Base-by-base conservation (phyloP, 2,113 vertebrate genomes). In the Diadophis punctatus region DNA sequence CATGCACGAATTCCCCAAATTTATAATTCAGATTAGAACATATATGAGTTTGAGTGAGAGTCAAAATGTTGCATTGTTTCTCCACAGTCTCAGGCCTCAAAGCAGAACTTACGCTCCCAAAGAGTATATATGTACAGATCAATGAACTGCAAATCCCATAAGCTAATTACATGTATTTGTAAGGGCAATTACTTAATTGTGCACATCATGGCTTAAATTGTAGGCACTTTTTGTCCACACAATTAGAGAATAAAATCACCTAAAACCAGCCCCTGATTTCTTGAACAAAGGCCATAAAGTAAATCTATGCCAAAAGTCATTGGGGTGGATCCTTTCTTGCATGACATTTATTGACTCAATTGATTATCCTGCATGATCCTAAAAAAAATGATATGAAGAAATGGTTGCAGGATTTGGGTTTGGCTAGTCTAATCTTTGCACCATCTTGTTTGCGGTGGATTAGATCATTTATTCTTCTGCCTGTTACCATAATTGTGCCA, bases 81-180 rank as follows among this genome's bases (percentile, higher is more conserved):
- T 55, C 58, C 49, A 88, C 27, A 58, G 25, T 30, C 52, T 89
- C 53, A n/a, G 51, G 55, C 80, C 56, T 20, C 80, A 53, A 25
- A 92, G 12, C 39, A 89, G 39, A 34, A 22, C 39, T 58, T 58
- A 56, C 18, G 56, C 52, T 43, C 43, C 46, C 53, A 58, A 89
- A 85, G 63, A 27, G 34, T 89, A 92, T 23, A 30, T 30, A 34
- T 92, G 87, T 48, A 80, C 87, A 85, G 89, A 95, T 60, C 91
- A 93, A 58, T 86, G 93, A 85, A 90, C 93, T 96, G 93, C 43
- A 91, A 86, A 87, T 46, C 9, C 46, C 86, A 95, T 90, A 90
- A 91, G 88, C 68, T 94, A 91, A 95, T 95, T 97, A 58, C 68
- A 95, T 95, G 95, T 94, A 96, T 55, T 80, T 93, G 87, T 80